phyloP scores from a whole-genome alignment of 2,888 invertebrate genomes.

The Drosophila diplacantha region DNA sequence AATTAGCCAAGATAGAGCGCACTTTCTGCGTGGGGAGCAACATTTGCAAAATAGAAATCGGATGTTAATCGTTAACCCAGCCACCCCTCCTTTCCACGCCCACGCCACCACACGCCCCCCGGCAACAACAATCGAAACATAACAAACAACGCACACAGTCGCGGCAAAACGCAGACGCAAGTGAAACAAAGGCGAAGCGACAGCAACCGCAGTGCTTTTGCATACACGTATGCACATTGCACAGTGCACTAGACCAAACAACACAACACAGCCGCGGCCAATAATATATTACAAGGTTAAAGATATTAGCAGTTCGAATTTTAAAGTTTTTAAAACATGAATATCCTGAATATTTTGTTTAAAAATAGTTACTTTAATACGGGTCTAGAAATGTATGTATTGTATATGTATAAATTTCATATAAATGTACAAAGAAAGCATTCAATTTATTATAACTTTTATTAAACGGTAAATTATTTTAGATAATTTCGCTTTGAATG shows the following conservation, averaged over 20 bases:
- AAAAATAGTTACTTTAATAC: too few relatives aligned
- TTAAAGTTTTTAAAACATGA: not conserved
- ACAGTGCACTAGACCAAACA: constrained; percentile 45
- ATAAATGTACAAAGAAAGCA: too few relatives aligned
- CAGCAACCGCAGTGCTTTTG: constrained; percentile 49
- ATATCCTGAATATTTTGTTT: not conserved
- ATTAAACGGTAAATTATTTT: too few relatives aligned
- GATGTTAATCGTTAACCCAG: constrained; percentile 29
- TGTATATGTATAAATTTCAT: too few relatives aligned
- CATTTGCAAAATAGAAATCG: constrained; percentile 16
- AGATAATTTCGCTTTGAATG: not conserved
- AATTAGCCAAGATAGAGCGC: constrained; percentile 40
- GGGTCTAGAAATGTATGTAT: too few relatives aligned
- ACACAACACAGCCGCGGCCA: constrained; percentile 31
- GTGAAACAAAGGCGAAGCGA: constrained; percentile 49
- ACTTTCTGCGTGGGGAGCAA: constrained; percentile 11
- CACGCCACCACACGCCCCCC: not conserved
- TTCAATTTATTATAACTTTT: too few relatives aligned
- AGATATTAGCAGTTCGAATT: not conserved
- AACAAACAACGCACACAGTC: constrained; percentile 39
- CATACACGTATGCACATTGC: constrained; percentile 44
- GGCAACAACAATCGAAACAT: constrained; percentile 26
- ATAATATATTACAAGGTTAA: not conserved
- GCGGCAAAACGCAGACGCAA: constrained; percentile 55
- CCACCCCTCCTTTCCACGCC: constrained; percentile 14